A percentile compares a stretch with the other conserved stretches of the same genome.
phyloP scores from a whole-genome alignment of 2,797 vertebrate genomes.

The Dicrostonyx torquatus region DNA sequence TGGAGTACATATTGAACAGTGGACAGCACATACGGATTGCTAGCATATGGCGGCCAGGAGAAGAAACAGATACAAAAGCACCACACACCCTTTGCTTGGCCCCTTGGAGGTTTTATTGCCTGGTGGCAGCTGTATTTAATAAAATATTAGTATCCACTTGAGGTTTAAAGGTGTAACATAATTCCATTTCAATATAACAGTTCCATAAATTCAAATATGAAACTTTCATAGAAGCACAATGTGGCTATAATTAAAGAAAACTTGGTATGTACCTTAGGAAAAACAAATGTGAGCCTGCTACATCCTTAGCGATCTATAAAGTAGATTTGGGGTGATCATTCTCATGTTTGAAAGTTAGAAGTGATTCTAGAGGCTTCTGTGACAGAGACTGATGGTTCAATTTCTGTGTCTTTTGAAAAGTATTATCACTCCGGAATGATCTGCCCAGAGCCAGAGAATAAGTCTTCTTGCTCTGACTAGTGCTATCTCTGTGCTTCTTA shows the following conservation, averaged over 20 bases:
- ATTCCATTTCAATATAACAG: constrained; percentile 88
- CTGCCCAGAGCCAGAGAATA: neutral
- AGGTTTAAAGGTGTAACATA: constrained; percentile 88
- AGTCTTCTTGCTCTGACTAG: neutral
- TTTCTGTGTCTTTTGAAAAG: constrained; percentile 9
- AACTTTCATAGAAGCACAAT: constrained; percentile 75
- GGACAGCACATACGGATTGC: constrained; percentile 62
- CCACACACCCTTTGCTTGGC: constrained; percentile 58
- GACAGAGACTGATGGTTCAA: neutral
- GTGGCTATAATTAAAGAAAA: constrained; percentile 84
- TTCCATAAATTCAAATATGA: constrained; percentile 89
- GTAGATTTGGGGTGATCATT: constrained; percentile 74
- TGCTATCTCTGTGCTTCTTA: neutral
- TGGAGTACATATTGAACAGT: constrained; percentile 56
- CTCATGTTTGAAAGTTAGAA: constrained; percentile 1
- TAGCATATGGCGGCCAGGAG: constrained; percentile 77
- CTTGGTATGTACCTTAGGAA: constrained; percentile 47
- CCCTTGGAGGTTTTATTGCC: constrained; percentile 86
- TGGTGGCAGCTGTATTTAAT: constrained; percentile 89
- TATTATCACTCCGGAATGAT: neutral
- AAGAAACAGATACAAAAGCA: constrained; percentile 85
- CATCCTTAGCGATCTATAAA: constrained; percentile 73
- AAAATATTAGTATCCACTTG: constrained; percentile 88
- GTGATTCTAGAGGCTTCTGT: constrained; percentile 9
- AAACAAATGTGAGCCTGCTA: constrained; percentile 45